Evolutionary conservation across 2,888 invertebrate genomes (phyloP).

Genomic region (Gymnoscelis rufifasciata): DNA sequence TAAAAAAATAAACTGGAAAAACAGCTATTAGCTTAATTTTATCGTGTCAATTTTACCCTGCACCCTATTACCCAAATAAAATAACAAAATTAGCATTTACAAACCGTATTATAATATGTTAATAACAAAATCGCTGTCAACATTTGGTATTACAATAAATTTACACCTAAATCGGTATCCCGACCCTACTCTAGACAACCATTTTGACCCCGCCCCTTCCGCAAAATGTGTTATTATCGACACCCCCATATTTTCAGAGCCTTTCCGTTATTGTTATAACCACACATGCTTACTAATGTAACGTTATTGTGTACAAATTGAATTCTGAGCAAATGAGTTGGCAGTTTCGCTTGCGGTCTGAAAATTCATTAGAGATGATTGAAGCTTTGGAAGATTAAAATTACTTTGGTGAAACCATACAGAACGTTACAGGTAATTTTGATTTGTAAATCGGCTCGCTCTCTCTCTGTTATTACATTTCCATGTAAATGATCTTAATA

Average conservation of each 20-base stretch:
- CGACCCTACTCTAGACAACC: slow-evolving; percentile 10
- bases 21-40: no score
- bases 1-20: no score
- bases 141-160: neutral
- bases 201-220: slow-evolving; percentile 11
- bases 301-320: slow-evolving; percentile 29
- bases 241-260: slow-evolving; percentile 17
- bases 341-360: slow-evolving; percentile 1
- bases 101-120: neutral
- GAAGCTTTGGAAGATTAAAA: neutral
- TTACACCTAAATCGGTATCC: neutral
- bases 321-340: slow-evolving; percentile 26
- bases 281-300: slow-evolving; percentile 34
- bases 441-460: no score
- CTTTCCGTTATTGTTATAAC: slow-evolving; percentile 14
- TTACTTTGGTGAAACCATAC: neutral
- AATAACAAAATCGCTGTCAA: neutral
- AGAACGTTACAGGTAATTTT: no score
- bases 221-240: slow-evolving; percentile 39
- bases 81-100: neutral
- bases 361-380: slow-evolving; percentile 2
- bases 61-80: no score
- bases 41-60: no score
- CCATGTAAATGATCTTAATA: no score
- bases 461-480: no score